Percentiles rank a stretch among this genome's conserved stretches.
Evolutionary conservation across 2,797 vertebrate species (phyloP).

Genomic region (Petrocephalus schoutedeni): DNA sequence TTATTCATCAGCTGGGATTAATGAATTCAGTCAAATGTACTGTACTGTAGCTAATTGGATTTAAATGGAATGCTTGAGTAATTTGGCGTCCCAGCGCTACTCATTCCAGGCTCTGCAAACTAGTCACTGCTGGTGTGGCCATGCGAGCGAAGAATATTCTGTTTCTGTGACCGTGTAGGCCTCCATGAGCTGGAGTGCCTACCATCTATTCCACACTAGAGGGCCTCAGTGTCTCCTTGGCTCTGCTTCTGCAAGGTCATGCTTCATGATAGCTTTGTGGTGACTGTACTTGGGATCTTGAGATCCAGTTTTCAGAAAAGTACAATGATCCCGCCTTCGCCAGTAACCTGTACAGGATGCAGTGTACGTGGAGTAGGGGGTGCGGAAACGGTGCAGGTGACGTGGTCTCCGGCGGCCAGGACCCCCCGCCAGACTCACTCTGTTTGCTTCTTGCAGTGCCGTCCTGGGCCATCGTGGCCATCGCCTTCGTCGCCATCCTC

Average conservation of each 20-base stretch:
- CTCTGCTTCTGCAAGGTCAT: constrained; percentile 45
- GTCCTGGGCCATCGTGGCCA: constrained; percentile 95
- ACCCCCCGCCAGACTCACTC: not conserved
- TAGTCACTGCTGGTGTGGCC: not conserved
- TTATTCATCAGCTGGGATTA: not conserved
- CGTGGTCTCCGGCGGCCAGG: not conserved
- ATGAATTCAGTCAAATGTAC: constrained; percentile 5
- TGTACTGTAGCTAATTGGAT: not conserved
- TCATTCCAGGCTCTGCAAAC: not conserved
- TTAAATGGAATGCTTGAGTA: not conserved
- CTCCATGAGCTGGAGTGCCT: constrained; percentile 47
- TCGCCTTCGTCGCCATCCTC: constrained; percentile 92
- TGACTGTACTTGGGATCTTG: not conserved
- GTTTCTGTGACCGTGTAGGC: constrained; percentile 42
- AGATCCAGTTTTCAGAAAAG: constrained; percentile 32
- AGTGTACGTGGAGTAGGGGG: not conserved
- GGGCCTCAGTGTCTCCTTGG: constrained; percentile 45
- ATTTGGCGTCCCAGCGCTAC: not conserved
- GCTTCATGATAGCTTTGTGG: constrained; percentile 15
- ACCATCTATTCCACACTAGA: constrained; percentile 43
- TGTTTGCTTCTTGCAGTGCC: constrained; percentile 70
- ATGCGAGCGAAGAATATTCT: not conserved
- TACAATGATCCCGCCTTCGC: constrained; percentile 28
- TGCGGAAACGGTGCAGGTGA: not conserved
- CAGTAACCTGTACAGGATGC: constrained; percentile 26